phyloP scores from a whole-genome alignment of 2,888 invertebrate species.

The Graphium colonna region DNA sequence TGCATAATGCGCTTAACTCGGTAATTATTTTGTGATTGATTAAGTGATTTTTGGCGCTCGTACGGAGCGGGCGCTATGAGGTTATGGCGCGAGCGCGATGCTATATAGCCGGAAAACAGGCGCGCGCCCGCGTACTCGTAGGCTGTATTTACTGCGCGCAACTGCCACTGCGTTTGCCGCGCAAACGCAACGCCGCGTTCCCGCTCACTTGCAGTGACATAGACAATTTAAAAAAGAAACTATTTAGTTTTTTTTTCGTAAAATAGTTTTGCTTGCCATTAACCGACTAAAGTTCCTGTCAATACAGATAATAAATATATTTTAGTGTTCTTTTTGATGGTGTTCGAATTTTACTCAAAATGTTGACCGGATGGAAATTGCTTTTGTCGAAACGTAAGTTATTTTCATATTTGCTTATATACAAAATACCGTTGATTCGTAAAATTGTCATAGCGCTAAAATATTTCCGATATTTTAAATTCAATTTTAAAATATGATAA shows the following conservation, averaged over 20 bases:
- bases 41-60: constrained; percentile 13
- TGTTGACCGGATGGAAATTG: constrained; percentile 71
- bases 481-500: no score
- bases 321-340: constrained; percentile 15
- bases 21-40: constrained; percentile 19
- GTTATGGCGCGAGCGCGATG: constrained; percentile 20
- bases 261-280: neutral
- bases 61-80: neutral
- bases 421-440: no score
- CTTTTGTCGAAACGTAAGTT: constrained; percentile 68
- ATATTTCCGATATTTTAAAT: neutral
- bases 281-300: neutral
- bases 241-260: neutral
- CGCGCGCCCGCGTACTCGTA: constrained; percentile 64
- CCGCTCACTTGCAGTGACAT: constrained; percentile 25
- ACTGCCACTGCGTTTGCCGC: constrained; percentile 35
- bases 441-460: neutral
- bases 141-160: constrained; percentile 35
- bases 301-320: constrained; percentile 3
- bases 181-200: constrained; percentile 31
- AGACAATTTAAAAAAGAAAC: neutral
- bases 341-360: constrained; percentile 35
- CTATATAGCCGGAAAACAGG: constrained; percentile 58
- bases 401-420: constrained; percentile 2
- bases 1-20: constrained; percentile 17